Base-by-base conservation (phyloP, 1,140 invertebrate species). In the Macrobrachium rosenbergii region DNA sequence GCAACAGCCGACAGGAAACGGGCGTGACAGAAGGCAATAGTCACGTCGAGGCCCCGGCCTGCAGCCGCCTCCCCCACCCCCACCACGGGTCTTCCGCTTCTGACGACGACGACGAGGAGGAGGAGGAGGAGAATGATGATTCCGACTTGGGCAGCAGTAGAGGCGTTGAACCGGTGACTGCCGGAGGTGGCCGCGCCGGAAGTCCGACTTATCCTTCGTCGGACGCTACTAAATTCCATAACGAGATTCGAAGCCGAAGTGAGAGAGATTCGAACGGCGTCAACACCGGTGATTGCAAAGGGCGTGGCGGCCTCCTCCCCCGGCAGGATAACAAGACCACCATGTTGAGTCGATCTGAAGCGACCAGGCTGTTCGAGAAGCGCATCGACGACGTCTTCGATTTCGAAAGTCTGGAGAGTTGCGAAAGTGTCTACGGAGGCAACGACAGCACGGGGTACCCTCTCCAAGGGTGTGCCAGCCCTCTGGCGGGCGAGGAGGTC, bases 301-400 rank as follows among this genome's bases (percentile, higher is more conserved):
- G 81, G 81, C 23, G 28, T 17, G 17, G 72, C 2, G 17, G 62
- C 60, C 2, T n/a, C 63, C 10, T 21, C 58, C 17, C 43, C 8
- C 37, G 60, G 28, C 60, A 37, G 10, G 17, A 16, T 63, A 37
- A 37, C 78, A 23, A 21, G 11, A 58, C 67, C 69, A 43, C 45
- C 58, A 83, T 83, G 82, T 73, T 83, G 58, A 62, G 82, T 23
- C 59, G n/a, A 16, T 12, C 72, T 5, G 64, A 82, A 64, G 60
- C 72, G 19, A n/a, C 82, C 60, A 77, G 75, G 75, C 17, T 64
- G 5, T 77, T 64, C n/a, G 72, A 83, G 37, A 60, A 83, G 52
- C 83, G 78, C 17, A 17, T 85, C 12, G 84, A 87, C 17, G 84
- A 87, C 60, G 84, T 87, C n/a, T 87, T 87, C 59, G 84, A 87